Base-by-base conservation (phyloP, 2,113 vertebrate genomes). In the Entomyzon cyanotis region DNA sequence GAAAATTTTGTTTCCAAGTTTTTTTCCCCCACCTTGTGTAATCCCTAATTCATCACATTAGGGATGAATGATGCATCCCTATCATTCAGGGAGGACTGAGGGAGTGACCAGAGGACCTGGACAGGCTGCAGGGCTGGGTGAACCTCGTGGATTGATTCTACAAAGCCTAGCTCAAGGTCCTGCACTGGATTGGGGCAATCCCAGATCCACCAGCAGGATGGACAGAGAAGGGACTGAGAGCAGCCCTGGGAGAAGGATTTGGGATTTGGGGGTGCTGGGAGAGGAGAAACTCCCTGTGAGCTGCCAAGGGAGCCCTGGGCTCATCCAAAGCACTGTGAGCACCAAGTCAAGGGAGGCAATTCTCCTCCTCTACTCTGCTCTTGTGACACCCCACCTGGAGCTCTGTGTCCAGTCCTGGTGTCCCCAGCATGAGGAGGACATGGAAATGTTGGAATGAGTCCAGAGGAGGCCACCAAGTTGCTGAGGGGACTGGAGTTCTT, bases 281-380 rank as follows among this genome's bases (percentile, higher is more conserved):
- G 28, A 53, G 39, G 41, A 53, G 22, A 44, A 63, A 1, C 22
- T 8, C 68, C 33, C 33, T 0, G 1, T 27, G 49, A 63, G 27
- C 33, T 8, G 21, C 47, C 39, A 27, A 0, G 0, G 0, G 33
- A 46, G 47, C 1, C 33, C 49, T 22, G 68, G 49, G 58, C 49
- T 64, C 49, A 22, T 19, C 15, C 6, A 15, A 18, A 63, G n/a
- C 41, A 3, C 49, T 11, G 47, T 1, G 47, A 46, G 7, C 58
- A 39, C 39, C 33, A 22, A 4, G 67, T 0, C 0, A 0, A 39
- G 33, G 14, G 37, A 53, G 58, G 22, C 14, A 11, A 53, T 53
- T 33, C 33, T 53, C 33, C 58, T 24, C 21, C 39, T 55, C 58
- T 55, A 1, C 33, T 63, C 47, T 0, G 3, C 17, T 11, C 14